Base-by-base conservation (phyloP, 2,888 invertebrate species). In the Portevinia maculata region DNA sequence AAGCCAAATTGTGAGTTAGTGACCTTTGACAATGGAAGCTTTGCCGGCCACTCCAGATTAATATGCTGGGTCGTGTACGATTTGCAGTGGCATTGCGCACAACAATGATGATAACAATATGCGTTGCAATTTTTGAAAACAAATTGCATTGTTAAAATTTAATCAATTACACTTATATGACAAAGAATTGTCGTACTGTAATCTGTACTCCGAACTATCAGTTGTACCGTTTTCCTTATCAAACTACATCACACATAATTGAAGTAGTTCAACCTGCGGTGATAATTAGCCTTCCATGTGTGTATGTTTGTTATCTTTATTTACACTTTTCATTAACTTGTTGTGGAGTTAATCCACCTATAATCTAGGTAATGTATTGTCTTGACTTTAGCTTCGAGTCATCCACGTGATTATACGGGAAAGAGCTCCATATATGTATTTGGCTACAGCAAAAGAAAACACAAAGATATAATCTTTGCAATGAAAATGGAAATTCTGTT, bases 21-120 rank as follows among this genome's bases (percentile, higher is more conserved):
- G 70, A 70, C 59, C 70, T 60, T 70, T 70, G 70, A 41, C 70
- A 70, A 60, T 70, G 59, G 50, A 37, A 48, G 70, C 24, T 41
- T 39, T n/a, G 41, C 53, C 41, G 30, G 28, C 13, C 15, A 28
- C 28, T 46, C 46, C 11, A 39, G 11, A 37, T 44, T 39, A 24
- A 21, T 19, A 9, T 48, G 28, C 28, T 37, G 44, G 44, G 24
- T 46, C 21, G 32, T 11, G 30, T 21, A 41, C 39, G 57, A 57
- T 48, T 13, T 48, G 37, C 24, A 48, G 1, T 59, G 5, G 50
- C 17, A 4, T 41, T 21, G 11, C 24, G 17, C 19, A 37, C 17
- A 55, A 28, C n/a, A n/a, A 24, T n/a, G 44, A 34, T 46, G 55
- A 55, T 17, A 32, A 34, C 41, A 41, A 41, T n/a, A 30, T 41